phyloP scores from a whole-genome alignment of 2,113 vertebrate species.

The Phocoena phocoena region DNA sequence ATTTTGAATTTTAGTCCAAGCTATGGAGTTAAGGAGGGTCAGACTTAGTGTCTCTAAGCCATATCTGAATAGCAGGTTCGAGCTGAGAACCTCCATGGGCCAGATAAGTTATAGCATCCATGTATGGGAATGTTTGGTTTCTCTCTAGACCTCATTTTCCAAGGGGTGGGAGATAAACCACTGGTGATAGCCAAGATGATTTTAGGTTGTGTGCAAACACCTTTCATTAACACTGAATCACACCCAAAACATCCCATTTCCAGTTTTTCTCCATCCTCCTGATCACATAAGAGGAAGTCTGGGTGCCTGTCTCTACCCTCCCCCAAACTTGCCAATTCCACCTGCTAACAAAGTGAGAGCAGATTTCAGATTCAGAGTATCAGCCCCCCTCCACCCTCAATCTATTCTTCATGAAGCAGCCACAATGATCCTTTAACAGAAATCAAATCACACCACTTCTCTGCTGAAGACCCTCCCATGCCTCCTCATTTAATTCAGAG shows the following conservation, averaged over 20 bases:
- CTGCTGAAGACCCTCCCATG: background rate
- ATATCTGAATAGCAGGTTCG: background rate
- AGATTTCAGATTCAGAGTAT: background rate
- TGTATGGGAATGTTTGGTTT: background rate
- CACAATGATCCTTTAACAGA: background rate
- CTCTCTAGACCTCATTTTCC: conserved; percentile 17
- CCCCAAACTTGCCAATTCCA: background rate
- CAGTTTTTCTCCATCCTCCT: background rate
- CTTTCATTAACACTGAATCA: conserved; percentile 6
- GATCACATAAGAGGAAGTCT: background rate
- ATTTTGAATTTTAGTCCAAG: conserved; percentile 29
- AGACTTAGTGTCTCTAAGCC: background rate
- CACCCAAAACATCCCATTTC: background rate
- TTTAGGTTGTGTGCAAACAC: background rate
- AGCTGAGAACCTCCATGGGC: background rate
- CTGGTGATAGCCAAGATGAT: background rate
- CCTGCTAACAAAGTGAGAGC: background rate
- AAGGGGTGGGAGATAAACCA: background rate
- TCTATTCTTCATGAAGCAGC: background rate
- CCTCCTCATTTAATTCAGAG: background rate
- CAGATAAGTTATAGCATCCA: background rate
- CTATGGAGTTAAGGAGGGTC: background rate
- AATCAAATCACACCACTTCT: background rate
- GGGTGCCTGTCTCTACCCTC: background rate
- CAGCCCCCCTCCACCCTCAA: no score